phyloP scores from a whole-genome alignment of 2,113 vertebrate species.

The Anoura caudifer region DNA sequence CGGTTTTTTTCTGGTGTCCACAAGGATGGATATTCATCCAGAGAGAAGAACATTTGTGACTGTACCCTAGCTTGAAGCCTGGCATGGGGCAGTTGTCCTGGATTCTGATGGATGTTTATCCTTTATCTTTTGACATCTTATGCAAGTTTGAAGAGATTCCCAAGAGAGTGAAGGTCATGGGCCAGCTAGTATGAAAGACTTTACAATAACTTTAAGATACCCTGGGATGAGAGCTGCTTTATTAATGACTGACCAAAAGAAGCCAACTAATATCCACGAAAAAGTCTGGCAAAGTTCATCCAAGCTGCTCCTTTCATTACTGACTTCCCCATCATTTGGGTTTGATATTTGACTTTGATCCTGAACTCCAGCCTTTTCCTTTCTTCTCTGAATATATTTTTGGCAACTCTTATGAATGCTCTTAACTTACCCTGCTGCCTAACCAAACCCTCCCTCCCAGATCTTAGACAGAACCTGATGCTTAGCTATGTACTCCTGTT shows the following conservation, averaged over 20 bases:
- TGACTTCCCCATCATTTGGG: neutral
- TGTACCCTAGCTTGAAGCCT: neutral
- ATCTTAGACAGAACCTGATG: neutral
- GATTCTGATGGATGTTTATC: conserved; percentile 17
- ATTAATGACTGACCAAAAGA: neutral
- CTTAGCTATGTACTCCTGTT: neutral
- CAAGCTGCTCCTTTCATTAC: neutral
- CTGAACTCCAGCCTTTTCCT: neutral
- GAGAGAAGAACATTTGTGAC: conserved; percentile 19
- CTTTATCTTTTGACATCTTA: neutral
- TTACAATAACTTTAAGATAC: conserved; percentile 20
- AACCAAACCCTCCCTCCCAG: neutral
- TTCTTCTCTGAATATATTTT: conserved; percentile 24
- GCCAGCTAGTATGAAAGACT: neutral
- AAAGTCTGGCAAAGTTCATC: neutral
- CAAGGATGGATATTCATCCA: conserved; percentile 33
- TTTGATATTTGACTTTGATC: conserved; percentile 20
- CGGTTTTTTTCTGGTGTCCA: conserved; percentile 11
- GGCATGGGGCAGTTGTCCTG: neutral
- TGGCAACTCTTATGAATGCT: neutral
- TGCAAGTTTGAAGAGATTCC: neutral
- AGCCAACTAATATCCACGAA: neutral
- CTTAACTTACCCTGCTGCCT: neutral
- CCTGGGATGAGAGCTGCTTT: neutral
- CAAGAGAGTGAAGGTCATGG: neutral